Percentiles rank a stretch among this genome's conserved stretches.
phyloP scores from a whole-genome alignment of 1,140 invertebrate species.

The Heliconius melpomene region DNA sequence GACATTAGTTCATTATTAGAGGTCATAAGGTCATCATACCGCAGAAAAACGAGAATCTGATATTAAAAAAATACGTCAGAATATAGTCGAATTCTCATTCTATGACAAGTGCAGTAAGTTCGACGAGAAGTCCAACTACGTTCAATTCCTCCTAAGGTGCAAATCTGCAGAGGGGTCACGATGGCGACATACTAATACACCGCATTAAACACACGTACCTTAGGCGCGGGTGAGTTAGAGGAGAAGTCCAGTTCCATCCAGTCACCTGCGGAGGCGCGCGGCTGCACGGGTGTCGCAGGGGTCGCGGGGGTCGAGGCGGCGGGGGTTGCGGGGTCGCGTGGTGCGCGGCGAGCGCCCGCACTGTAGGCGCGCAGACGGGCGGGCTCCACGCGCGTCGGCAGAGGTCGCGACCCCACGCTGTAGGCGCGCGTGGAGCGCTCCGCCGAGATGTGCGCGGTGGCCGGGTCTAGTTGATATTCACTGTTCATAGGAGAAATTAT shows the following conservation, averaged over 20 bases:
- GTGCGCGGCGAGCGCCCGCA: constrained; percentile 48
- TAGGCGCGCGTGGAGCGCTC: constrained; percentile 88
- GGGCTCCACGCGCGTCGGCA: constrained; percentile 47
- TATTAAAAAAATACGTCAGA: too few relatives aligned
- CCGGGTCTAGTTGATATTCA: constrained; percentile 69
- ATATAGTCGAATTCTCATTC: too few relatives aligned
- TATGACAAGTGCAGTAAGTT: too few relatives aligned
- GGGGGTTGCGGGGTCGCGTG: constrained; percentile 50
- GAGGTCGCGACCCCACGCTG: constrained; percentile 90
- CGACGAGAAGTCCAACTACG: too few relatives aligned
- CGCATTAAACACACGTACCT: constrained; percentile 27
- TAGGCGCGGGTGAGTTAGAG: constrained; percentile 68
- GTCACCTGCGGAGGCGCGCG: constrained; percentile 84
- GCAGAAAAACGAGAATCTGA: too few relatives aligned
- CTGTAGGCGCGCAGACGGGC: constrained; percentile 59
- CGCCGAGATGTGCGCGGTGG: constrained; percentile 66
- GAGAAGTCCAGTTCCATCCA: constrained; percentile 91
- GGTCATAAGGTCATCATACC: too few relatives aligned
- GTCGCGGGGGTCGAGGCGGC: constrained; percentile 81
- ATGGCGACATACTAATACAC: not conserved
- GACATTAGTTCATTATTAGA: too few relatives aligned
- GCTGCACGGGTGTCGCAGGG: constrained; percentile 80
- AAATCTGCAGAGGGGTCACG: too few relatives aligned
- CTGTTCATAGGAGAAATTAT: constrained; percentile 31
- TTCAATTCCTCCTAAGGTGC: too few relatives aligned